Evolutionary conservation across 2,888 invertebrate genomes (phyloP), one percentile per base, ranked within the genome.

Genomic region (Noctua fimbriata): DNA sequence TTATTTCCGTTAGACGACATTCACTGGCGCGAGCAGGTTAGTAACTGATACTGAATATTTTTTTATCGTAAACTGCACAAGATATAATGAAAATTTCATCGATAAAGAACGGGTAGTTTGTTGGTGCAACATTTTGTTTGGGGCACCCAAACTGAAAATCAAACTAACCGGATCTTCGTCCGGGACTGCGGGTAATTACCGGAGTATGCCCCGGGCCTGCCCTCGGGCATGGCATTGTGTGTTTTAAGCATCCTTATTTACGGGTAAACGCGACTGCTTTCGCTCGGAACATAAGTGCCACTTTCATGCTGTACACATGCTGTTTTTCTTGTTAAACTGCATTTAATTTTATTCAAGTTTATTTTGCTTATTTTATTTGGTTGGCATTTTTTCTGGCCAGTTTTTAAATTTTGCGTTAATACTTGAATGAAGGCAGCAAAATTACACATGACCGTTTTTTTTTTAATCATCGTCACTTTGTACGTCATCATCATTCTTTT

Each of bases 171-270:
- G 69, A 84, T 84, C 72, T 84, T 84, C 78, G 72, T 60, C 24
- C 63, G 67, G 66, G 76, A 66, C 79, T 69, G 41, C 58, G 73
- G 63, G 79, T 74, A 83, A 75, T 77, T 65, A 60, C 65, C 60
- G 69, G 44, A 58, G 69, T 72, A 55, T 63, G 74, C 67, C 72
- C 69, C 49, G 36, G 52, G 85, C 69, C 63, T 44, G 69, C 67
- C 71, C 69, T 74, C 76, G 58, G 79, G 73, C 76, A 60, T 63
- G 69, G 74, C 83, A 85, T 85, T 85, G 83, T 85, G 73, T 77
- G 73, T 77, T 84, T 82, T 65, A 77, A 76, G 77, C 75, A 70
- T 82, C 78, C 80, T 85, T 85, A 82, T 85, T 84, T 84, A 81
- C 69, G 49, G 73, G 72, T 73, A 70, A 58, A 84, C 69, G 66